A percentile compares a stretch with the other conserved stretches of the same genome.
These are phyloP conservation scores for Erebia epiphron DNA, from an alignment of 2,888 invertebrate species.

Conservation along the genomic window DNA sequence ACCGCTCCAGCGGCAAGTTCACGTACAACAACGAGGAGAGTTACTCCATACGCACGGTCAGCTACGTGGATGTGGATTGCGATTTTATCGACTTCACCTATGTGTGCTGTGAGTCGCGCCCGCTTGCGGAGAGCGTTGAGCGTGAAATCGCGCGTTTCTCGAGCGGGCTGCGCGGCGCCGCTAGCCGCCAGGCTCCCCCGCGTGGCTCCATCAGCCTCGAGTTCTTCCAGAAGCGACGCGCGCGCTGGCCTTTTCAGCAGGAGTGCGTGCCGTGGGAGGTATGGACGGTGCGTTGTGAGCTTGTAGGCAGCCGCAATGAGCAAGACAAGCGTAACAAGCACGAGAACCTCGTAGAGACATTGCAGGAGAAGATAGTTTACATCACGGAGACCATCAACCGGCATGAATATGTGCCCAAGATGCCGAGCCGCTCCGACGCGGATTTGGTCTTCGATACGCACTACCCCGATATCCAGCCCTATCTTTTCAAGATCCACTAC, in stretches of 20 bases:
- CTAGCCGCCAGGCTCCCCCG: slow-evolving; percentile 82
- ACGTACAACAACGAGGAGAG: slow-evolving; percentile 96
- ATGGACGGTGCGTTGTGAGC: slow-evolving; percentile 96
- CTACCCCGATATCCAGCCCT: slow-evolving; percentile 97
- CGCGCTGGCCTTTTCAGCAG: slow-evolving; percentile 94
- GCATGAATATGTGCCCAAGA: slow-evolving; percentile 97
- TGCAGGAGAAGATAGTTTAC: slow-evolving; percentile 96
- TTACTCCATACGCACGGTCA: slow-evolving; percentile 97
- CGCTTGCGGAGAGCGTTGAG: slow-evolving; percentile 87
- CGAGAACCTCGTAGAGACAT: slow-evolving; percentile 92
- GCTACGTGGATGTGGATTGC: slow-evolving; percentile 98
- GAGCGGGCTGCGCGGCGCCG: slow-evolving; percentile 88
- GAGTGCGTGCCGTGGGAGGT: slow-evolving; percentile 99
- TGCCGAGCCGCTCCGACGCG: slow-evolving; percentile 95
- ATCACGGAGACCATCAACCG: slow-evolving; percentile 98
- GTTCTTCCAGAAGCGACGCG: slow-evolving; percentile 96
- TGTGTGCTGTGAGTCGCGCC: slow-evolving; percentile 95
- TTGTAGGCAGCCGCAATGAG: slow-evolving; percentile 92
- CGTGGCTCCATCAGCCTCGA: slow-evolving; percentile 95
- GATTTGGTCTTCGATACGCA: slow-evolving; percentile 97
- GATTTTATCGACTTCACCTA: slow-evolving; percentile 99
- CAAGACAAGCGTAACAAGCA: slow-evolving; percentile 93
- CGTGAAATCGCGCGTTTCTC: slow-evolving; percentile 91
- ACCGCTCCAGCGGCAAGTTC: slow-evolving; percentile 96
- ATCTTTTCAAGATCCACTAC: slow-evolving; percentile 96